Evolutionary conservation across 2,113 vertebrate species (phyloP).

Genomic region (Myrmecophaga tridactyla): DNA sequence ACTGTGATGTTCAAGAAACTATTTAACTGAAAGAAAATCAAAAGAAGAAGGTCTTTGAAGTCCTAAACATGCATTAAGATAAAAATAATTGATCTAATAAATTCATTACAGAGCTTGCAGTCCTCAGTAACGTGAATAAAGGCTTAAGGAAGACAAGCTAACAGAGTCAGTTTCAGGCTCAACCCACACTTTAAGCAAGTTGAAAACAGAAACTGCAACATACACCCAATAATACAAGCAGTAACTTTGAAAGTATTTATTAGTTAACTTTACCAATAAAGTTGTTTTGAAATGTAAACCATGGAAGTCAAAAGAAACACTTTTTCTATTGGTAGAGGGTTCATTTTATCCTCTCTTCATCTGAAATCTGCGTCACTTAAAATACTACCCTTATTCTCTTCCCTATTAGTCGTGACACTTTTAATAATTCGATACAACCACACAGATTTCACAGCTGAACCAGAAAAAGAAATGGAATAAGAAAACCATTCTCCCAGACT

Average conservation of each 20-base stretch:
- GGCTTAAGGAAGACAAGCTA: constrained; percentile 72
- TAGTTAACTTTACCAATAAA: background rate
- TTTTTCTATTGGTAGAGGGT: background rate
- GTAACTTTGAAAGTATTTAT: background rate
- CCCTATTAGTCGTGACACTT: background rate
- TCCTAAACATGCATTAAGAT: constrained; percentile 80
- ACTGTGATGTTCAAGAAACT: constrained; percentile 64
- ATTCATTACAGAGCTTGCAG: constrained; percentile 81
- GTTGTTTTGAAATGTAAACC: constrained; percentile 43
- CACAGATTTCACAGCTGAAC: background rate
- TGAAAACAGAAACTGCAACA: constrained; percentile 64
- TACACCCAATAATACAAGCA: constrained; percentile 28
- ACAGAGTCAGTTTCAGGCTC: constrained; percentile 76
- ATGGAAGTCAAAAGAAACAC: background rate
- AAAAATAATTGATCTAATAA: constrained; percentile 81
- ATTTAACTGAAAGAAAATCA: constrained; percentile 46
- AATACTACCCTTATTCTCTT: background rate
- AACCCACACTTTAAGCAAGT: constrained; percentile 56
- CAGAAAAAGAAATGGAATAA: background rate
- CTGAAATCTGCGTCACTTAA: background rate
- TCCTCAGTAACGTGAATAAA: constrained; percentile 69
- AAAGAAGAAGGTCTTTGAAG: constrained; percentile 74
- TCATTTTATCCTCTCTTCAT: constrained; percentile 19
- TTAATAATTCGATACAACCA: background rate
- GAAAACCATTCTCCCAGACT: background rate